Evolutionary conservation across 2,888 invertebrate species (phyloP), one percentile per base, ranked within the genome.

Genomic region (Colletes collaris): DNA sequence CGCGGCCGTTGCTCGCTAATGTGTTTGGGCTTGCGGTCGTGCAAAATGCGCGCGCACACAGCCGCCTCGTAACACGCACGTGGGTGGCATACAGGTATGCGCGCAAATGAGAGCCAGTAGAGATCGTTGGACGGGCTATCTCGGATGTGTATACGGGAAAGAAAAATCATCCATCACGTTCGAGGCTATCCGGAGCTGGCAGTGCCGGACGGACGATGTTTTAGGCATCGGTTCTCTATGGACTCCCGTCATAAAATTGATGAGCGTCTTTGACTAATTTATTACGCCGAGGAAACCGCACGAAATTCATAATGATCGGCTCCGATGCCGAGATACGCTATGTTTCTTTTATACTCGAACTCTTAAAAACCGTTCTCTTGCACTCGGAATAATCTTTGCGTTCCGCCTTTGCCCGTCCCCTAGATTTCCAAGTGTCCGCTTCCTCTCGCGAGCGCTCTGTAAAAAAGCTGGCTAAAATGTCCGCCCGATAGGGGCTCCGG

Each of bases 181-280:
- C 91, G 91, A 90, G 89, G 89, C 87, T 89, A 89, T 90, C 86
- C 83, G 72, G 81, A 79, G 71, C 80, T 82, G 85, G 81, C 86
- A 83, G 85, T 82, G 83, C 73, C 70, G 78, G 83, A 81, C 83
- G 82, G 74, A 62, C 76, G 85, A 86, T 85, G 82, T 86, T 85
- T 85, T 82, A 82, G 85, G 81, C 83, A 86, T 81, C 86, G 86
- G 79, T 88, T 87, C 88, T 86, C 88, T 89, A 88, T 85, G 80
- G 84, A 85, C 81, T 84, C 84, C 82, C 86, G 87, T 88, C 90
- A 88, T 88, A 90, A 91, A 92, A 92, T 92, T 92, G 91, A 92
- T 92, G 92, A 92, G 89, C 89, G 91, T 89, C 89, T 91, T 91
- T 90, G 89, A 91, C 92, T 92, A 92, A 92, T 92, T 92, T 91